Percentiles rank a stretch among this genome's conserved stretches.
Conservation (phyloP, 2,797 vertebrate species). For the Buceros bicornis region DNA sequence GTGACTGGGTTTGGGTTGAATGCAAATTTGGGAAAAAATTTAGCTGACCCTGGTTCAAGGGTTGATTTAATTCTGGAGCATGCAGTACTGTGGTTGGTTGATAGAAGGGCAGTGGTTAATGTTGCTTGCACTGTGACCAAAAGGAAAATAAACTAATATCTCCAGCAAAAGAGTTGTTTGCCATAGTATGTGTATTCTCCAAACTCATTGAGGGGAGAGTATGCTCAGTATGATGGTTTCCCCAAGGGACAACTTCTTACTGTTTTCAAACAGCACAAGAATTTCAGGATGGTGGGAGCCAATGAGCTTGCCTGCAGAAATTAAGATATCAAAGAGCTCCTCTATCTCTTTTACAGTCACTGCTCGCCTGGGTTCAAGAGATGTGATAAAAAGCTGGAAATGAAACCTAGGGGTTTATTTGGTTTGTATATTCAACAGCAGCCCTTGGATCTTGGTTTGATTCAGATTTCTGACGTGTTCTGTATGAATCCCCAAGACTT, state of each 20-base stretch:
- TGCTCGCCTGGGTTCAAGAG: not conserved
- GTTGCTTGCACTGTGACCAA: not conserved
- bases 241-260: not conserved
- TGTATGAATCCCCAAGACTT: not conserved
- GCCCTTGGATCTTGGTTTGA: not conserved
- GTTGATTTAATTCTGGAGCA: not conserved
- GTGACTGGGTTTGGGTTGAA: not conserved
- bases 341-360: not conserved
- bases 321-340: not conserved
- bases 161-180: not conserved
- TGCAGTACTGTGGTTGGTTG: not conserved
- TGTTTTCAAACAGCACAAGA: not conserved
- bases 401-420: not conserved
- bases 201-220: not conserved
- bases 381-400: not conserved
- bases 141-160: not conserved
- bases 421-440: not conserved
- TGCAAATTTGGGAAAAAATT: not conserved
- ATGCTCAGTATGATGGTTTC: not conserved
- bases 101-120: not conserved
- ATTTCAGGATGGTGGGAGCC: not conserved
- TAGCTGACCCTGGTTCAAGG: not conserved
- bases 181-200: accelerated
- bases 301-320: not conserved
- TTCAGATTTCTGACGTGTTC: not conserved